A percentile compares a stretch with the other conserved stretches of the same genome.
Conservation (phyloP, 2,797 vertebrate genomes). For the Gallinago nigripennis region DNA sequence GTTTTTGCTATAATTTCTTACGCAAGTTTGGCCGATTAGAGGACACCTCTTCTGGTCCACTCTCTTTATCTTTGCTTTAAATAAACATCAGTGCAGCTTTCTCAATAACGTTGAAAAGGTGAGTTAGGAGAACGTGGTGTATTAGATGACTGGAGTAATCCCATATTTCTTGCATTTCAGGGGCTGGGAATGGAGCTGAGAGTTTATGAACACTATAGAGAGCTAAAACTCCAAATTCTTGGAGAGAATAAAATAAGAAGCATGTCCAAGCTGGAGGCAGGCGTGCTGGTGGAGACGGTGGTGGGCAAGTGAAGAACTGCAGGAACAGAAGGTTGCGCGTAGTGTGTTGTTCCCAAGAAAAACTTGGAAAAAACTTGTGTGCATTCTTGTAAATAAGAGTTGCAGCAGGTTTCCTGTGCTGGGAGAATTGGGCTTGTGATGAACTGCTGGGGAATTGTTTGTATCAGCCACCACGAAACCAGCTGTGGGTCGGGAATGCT, state of each 20-base stretch:
- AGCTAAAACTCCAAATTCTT: background rate
- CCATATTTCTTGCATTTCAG: background rate
- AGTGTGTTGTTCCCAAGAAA: background rate
- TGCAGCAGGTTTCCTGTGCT: background rate
- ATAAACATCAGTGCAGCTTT: background rate
- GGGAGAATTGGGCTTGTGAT: background rate
- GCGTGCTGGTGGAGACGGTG: background rate
- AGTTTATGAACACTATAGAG: background rate
- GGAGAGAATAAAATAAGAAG: background rate
- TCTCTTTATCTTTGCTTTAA: background rate
- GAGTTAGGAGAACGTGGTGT: background rate
- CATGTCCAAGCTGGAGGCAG: accelerated
- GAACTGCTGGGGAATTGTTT: background rate
- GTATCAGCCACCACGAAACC: background rate
- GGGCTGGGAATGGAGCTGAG: background rate
- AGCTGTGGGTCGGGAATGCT: background rate
- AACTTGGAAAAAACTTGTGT: background rate
- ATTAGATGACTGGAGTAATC: background rate
- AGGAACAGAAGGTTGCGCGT: background rate
- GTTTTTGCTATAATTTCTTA: background rate
- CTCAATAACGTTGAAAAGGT: background rate
- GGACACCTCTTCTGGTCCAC: background rate
- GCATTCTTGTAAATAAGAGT: background rate
- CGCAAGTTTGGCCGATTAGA: background rate
- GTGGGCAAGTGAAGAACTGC: background rate